Base-by-base conservation (phyloP, 2,797 vertebrate species). In the Rhinophrynus dorsalis region DNA sequence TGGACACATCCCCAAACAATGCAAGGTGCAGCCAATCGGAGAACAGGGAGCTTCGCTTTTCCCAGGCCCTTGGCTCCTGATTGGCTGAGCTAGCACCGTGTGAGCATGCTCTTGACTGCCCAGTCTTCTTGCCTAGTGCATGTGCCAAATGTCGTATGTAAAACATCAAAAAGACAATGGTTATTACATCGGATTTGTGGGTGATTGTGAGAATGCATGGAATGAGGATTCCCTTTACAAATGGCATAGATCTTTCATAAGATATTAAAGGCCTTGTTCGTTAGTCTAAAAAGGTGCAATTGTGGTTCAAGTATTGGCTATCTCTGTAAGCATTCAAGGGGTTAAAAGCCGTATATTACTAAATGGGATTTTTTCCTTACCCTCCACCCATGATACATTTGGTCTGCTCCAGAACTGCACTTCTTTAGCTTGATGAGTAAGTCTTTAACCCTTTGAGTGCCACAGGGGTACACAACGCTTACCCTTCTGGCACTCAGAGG, bases 1-100 rank as follows among this genome's bases (percentile, higher is more conserved):
- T 73, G 69, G 44, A 20, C 23, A 30, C 5, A 35, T 32, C 55
- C 32, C 12, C 32, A 67, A 69, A 68, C 74, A 59, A 42, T n/a
- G 75, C 73, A 69, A 48, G 24, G 0, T 76, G 66, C 75, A 83
- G 75, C 81, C 83, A 81, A 83, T 84, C 81, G 75, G 74, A 54
- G 82, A 48, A 42, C 63, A 40, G 63, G 17, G 18, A 60, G 11
- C 47, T 8, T 18, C 30, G 26, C 11, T 65, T 77, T 76, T 73
- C 72, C 80, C 81, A 70, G 73, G 75, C 78, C 74, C 75, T 75
- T 80, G 54, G 23, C 29, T 37, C 66, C 62, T 54, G 69, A 66
- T 33, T 66, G 69, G 45, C 54, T 73, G 55, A 52, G 17, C 33
- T 50, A 17, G 18, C 37, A 48, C 33, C 30, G 2, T 47, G 2